phyloP scores from a whole-genome alignment of 2,888 invertebrate genomes.

The Nymphalis c-album region DNA sequence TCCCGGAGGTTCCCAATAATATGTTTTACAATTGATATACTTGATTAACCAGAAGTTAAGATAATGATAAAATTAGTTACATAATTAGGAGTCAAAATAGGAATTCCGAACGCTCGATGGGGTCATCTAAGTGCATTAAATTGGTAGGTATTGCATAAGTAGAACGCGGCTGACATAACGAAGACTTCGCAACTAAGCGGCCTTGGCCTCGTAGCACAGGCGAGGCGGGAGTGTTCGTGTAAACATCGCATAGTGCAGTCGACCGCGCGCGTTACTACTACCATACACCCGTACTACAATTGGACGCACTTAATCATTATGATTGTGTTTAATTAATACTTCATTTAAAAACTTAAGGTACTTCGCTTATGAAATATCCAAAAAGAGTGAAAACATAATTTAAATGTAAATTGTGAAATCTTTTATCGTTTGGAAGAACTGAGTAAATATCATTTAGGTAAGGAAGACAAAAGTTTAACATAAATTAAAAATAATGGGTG shows the following conservation, averaged over 20 bases:
- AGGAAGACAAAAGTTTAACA: constrained; percentile 1
- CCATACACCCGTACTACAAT: constrained; percentile 38
- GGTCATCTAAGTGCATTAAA: constrained; percentile 74
- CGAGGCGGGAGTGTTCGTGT: constrained; percentile 40
- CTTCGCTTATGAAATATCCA: not conserved
- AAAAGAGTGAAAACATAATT: not conserved
- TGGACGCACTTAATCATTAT: not conserved
- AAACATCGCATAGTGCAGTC: constrained; percentile 47
- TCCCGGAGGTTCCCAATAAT: too few relatives aligned
- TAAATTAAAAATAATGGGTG: not conserved
- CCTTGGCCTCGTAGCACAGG: constrained; percentile 70
- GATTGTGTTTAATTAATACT: not conserved
- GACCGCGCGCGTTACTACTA: constrained; percentile 52
- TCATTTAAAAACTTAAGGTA: not conserved
- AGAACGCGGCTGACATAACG: constrained; percentile 80
- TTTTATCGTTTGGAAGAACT: not conserved
- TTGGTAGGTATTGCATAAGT: constrained; percentile 76
- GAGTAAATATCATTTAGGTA: constrained; percentile 10
- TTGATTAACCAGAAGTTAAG: too few relatives aligned
- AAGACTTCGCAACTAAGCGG: constrained; percentile 70
- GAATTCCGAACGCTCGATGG: constrained; percentile 38
- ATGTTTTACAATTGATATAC: too few relatives aligned
- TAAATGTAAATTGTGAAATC: constrained; percentile 4
- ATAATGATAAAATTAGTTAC: too few relatives aligned
- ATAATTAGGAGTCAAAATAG: constrained; percentile 23